Conservation (phyloP, 2,888 invertebrate species). For the Parnassius smintheus region DNA sequence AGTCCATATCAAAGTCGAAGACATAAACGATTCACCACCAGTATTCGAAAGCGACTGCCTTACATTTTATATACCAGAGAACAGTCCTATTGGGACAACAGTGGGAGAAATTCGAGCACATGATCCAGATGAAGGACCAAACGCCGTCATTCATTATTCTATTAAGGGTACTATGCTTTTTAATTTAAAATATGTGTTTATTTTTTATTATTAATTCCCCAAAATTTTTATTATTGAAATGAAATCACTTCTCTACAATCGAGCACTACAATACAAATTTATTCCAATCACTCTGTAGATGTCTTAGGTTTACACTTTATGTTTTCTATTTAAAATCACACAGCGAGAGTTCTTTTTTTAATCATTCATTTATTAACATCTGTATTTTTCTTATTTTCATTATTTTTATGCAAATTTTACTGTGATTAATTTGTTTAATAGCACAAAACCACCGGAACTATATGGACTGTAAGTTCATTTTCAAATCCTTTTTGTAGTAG, state of each 20-base stretch:
- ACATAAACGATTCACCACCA: slow-evolving; percentile 95
- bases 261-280: neutral
- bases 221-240: too few relatives aligned
- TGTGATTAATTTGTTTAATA: slow-evolving; percentile 23
- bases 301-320: neutral
- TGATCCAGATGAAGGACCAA: slow-evolving; percentile 95
- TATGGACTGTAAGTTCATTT: slow-evolving; percentile 29
- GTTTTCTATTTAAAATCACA: slow-evolving; percentile 5
- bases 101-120: slow-evolving; percentile 94
- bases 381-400: slow-evolving; percentile 4
- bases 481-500: slow-evolving; percentile 26
- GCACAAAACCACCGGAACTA: slow-evolving; percentile 27
- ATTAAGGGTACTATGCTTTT: slow-evolving; percentile 85
- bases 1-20: slow-evolving; percentile 91
- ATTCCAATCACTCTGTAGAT: neutral
- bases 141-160: slow-evolving; percentile 95
- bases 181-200: neutral
- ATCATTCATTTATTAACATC: neutral
- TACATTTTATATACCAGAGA: slow-evolving; percentile 94
- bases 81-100: slow-evolving; percentile 96
- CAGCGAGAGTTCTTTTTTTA: neutral
- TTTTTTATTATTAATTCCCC: too few relatives aligned
- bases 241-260: neutral
- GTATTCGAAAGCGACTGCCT: slow-evolving; percentile 94
- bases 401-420: slow-evolving; percentile 14